Evolutionary conservation across 2,797 vertebrate species (phyloP).

Genomic region (Sorex maritimensis): DNA sequence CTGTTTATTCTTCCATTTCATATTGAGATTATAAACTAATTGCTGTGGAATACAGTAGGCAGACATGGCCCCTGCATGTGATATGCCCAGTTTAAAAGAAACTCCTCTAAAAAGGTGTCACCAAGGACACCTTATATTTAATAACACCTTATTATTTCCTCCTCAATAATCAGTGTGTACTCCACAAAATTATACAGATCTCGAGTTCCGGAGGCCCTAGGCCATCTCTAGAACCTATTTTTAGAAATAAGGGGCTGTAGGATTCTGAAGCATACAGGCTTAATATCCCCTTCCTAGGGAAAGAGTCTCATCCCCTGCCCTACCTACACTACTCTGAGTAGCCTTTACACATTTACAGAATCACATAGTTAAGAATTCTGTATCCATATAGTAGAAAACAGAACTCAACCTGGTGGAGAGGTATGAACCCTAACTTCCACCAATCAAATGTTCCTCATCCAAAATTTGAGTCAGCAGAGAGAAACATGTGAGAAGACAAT

Average conservation of each 20-base stretch:
- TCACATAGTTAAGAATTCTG: background rate
- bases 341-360: conserved; percentile 22
- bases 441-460: background rate
- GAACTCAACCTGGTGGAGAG: conserved; percentile 10
- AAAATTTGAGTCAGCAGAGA: conserved; percentile 37
- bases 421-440: background rate
- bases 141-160: background rate
- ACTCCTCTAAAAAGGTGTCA: background rate
- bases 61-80: background rate
- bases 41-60: background rate
- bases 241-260: background rate
- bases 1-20: conserved; percentile 47
- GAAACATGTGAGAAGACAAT: conserved; percentile 37
- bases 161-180: background rate
- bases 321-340: conserved; percentile 40
- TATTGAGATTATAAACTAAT: conserved; percentile 2
- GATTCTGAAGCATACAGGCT: background rate
- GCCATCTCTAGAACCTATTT: conserved; percentile 6
- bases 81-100: background rate
- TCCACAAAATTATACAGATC: conserved; percentile 32
- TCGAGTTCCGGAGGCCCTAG: background rate
- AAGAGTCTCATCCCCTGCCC: background rate
- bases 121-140: background rate
- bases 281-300: background rate
- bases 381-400: conserved; percentile 20